Base-by-base conservation (phyloP, 2,888 invertebrate genomes). In the Atherix ibis region DNA sequence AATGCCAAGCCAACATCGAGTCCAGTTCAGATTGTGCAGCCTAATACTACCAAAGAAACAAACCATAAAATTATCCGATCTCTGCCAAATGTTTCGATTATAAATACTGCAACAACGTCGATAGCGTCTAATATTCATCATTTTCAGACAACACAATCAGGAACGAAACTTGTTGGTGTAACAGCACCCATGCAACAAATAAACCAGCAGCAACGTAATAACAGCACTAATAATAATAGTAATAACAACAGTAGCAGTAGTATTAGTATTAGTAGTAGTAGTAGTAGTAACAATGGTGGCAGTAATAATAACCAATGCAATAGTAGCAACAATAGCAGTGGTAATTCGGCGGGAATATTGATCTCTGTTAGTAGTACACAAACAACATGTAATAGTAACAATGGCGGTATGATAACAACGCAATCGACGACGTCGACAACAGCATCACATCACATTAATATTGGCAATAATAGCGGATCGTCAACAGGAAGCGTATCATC, bases 151-250 rank as follows among this genome's bases (percentile, higher is more conserved):
- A 55, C 56, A 1, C 52, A 52, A 19, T 56, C 55, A 13, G 51
- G 51, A 1, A 58, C 57, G 2, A 59, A 59, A 35, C 38, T 59
- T 38, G 52, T 59, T 18, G 58, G 60, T 3, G 49, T 59, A 2
- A 59, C 58, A 10, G 60, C 59, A 16, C 58, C 58, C 3, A 60
- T 59, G 60, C 58, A 60, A 38, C 58, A 59, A 28, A 31, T 38
- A 10, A 9, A 19, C 3, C 34, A 39, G 29, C 31, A 37, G 34
- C 36, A 44, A 34, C 38, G 27, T 29, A 40, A 42, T 37, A 37
- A 25, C 19, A 35, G 27, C 35, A 44, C 32, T 32, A 46, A 38
- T 27, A 37, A 13, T 22, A 39, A 18, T 30, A 35, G 25, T 31
- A 32, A 37, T 30, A 34, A 18, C 22, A 38, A 38, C 26, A 40